Percentiles rank a stretch among this genome's conserved stretches.
Conservation (phyloP, 2,888 invertebrate genomes). For the Ichneumoninae sp. region DNA sequence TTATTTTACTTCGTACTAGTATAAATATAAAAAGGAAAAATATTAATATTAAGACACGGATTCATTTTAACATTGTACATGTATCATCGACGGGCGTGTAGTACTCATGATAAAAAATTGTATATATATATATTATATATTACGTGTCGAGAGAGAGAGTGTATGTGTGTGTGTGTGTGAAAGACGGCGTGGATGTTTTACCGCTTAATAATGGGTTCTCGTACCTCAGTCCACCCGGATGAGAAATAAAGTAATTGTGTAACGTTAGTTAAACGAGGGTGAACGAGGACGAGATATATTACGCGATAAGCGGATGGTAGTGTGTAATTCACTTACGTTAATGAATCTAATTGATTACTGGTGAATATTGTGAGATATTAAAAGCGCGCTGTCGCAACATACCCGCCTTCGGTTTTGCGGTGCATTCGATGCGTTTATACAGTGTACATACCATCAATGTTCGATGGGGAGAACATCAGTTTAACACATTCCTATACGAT, state of each 20-base stretch:
- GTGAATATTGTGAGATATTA: conserved; percentile 30
- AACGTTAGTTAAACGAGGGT: not conserved
- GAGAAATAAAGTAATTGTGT: conserved; percentile 1
- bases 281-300: conserved; percentile 9
- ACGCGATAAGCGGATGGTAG: conserved; percentile 10
- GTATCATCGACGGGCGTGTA: conserved; percentile 59
- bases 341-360: conserved; percentile 27
- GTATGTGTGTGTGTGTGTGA: not conserved
- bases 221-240: conserved; percentile 20
- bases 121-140: conserved; percentile 44
- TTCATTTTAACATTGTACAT: conserved; percentile 69
- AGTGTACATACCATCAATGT: conserved; percentile 55
- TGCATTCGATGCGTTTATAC: conserved; percentile 29
- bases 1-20: conserved; percentile 55
- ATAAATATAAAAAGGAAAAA: conserved; percentile 35
- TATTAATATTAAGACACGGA: conserved; percentile 58
- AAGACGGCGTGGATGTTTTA: conserved; percentile 19
- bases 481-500: conserved; percentile 75
- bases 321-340: not conserved
- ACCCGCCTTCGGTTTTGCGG: conserved; percentile 13
- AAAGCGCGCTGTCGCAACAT: not conserved
- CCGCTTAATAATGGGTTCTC: conserved; percentile 36
- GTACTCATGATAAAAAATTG: conserved; percentile 61
- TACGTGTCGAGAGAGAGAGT: conserved; percentile 45
- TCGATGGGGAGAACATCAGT: conserved; percentile 64